Evolutionary conservation across 2,888 invertebrate species (phyloP), one percentile per base, ranked within the genome.

Genomic region (Chymomyza amoena): DNA sequence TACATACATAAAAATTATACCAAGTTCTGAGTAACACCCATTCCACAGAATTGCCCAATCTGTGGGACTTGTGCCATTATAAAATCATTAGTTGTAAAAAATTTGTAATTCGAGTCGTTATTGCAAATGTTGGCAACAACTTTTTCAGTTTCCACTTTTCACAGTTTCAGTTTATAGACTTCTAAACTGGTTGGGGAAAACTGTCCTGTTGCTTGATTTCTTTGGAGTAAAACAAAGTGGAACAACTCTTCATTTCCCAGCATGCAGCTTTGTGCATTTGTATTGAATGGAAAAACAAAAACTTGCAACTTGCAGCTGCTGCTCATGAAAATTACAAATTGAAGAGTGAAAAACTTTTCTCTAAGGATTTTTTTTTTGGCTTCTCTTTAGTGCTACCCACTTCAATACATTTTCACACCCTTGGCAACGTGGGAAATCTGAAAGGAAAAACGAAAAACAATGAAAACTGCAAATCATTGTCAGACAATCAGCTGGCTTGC

Each of bases 251-350:
- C 39, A 13, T 45, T 45, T 45, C 39, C 13, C 39, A 10, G 13
- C 39, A 45, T 13, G 39, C 39, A 45, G 54, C 54, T 54, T 54
- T 54, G 50, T 39, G 64, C 70, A 77, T 75, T 75, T 72, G 68
- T 64, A 75, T 75, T 52, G 77, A 68, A 68, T 54, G 68, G 54
- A 77, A 65, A 60, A 70, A 63, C 67, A 57, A 57, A 57, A 57
- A 69, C 62, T 78, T 74, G 67, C 82, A 87, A 69, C 61, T 78
- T 74, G 67, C 82, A 87, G 72, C 82, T 81, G 87, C 62, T 69
- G 64, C 69, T 72, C 61, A 52, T 70, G 71, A 84, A 81, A 78
- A 64, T 71, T 78, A 73, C 73, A 84, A 78, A 74, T 73, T 73
- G 67, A 70, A 65, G 61, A 70, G 28, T 16, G 66, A 36, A 60